A percentile compares a stretch with the other conserved stretches of the same genome.
phyloP scores from a whole-genome alignment of 2,113 vertebrate species.

The Pongo abelii region DNA sequence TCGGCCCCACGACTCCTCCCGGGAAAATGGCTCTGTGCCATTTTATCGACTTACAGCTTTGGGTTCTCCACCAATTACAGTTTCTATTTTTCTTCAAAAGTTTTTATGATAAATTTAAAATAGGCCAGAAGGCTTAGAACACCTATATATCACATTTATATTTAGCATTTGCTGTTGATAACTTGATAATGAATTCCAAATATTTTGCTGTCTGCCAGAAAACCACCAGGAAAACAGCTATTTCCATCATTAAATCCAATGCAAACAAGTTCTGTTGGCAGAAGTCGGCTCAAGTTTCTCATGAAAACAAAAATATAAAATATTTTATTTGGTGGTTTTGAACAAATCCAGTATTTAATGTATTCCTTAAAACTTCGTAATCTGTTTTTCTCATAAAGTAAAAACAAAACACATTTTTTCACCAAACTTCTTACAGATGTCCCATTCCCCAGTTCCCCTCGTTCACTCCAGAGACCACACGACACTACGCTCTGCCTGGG shows the following conservation, averaged over 20 bases:
- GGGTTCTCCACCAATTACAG: no score
- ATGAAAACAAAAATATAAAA: neutral
- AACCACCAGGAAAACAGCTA: no score
- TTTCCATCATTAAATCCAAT: fast-evolving
- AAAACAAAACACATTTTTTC: neutral
- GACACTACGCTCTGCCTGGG: neutral
- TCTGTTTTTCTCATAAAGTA: neutral
- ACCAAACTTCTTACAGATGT: neutral
- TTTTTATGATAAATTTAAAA: neutral
- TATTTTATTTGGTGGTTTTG: neutral
- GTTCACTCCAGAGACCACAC: neutral
- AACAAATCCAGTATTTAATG: neutral
- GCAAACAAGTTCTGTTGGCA: neutral
- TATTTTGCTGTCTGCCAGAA: neutral
- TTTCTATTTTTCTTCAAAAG: neutral
- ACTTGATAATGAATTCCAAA: neutral
- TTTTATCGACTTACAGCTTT: fast-evolving
- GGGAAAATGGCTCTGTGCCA: neutral
- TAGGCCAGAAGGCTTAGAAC: neutral
- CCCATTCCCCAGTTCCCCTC: neutral
- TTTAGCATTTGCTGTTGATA: neutral
- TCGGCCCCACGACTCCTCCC: fast-evolving
- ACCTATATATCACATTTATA: fast-evolving
- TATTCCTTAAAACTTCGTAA: neutral
- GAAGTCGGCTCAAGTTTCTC: neutral